A percentile compares a stretch with the other conserved stretches of the same genome.
Conservation (phyloP, 2,888 invertebrate genomes). For the Zelleria hepariella region DNA sequence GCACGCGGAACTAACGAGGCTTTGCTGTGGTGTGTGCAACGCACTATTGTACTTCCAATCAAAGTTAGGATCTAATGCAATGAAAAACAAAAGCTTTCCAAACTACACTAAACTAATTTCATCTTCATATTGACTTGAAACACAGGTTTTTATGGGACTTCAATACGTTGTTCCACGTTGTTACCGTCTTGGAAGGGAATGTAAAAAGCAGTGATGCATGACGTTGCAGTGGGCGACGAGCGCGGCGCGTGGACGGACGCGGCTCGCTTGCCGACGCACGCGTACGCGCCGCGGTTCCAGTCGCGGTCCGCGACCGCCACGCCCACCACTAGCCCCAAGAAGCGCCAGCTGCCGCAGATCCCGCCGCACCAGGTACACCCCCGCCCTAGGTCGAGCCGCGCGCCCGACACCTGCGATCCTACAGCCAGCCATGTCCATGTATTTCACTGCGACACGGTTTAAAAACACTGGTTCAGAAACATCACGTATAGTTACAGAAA, state of each 20-base stretch:
- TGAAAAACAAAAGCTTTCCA: not conserved
- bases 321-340: constrained; percentile 95
- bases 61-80: not conserved
- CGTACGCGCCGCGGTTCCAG: constrained; percentile 79
- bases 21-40: constrained; percentile 20
- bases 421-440: too few relatives aligned
- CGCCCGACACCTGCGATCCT: not conserved
- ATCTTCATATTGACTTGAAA: not conserved
- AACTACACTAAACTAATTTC: not conserved
- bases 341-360: constrained; percentile 96
- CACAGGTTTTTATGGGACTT: not conserved
- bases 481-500: too few relatives aligned
- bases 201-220: constrained; percentile 15
- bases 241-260: constrained; percentile 25
- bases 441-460: not conserved
- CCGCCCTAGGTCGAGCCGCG: not conserved
- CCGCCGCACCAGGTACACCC: constrained; percentile 77
- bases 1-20: constrained; percentile 9
- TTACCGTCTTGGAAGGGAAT: not conserved
- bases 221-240: constrained; percentile 41
- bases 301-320: constrained; percentile 92
- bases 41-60: constrained; percentile 11
- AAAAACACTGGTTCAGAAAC: too few relatives aligned
- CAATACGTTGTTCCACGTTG: not conserved
- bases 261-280: constrained; percentile 67